Evolutionary conservation across 2,113 vertebrate genomes (phyloP).

Genomic region (Electrona antarctica): DNA sequence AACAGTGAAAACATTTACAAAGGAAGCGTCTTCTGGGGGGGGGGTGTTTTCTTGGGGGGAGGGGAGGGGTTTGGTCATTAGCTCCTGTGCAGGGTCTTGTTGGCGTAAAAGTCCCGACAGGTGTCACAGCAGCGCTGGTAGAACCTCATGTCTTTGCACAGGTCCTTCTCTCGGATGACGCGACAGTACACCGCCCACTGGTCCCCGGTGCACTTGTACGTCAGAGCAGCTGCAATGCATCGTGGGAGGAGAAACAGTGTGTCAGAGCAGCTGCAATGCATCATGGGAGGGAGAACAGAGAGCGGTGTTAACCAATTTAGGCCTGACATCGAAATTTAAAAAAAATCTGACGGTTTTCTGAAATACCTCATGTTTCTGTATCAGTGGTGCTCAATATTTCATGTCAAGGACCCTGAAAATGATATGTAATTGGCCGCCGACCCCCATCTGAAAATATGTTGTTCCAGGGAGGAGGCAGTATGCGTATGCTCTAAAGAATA

Average conservation of each 20-base stretch:
- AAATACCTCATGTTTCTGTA: no score
- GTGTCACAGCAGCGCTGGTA: conserved; percentile 97
- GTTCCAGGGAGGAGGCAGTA: no score
- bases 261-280: conserved; percentile 88
- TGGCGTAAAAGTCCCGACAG: conserved; percentile 95
- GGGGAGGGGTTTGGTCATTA: conserved; percentile 65
- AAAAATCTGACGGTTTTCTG: no score
- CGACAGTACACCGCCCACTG: conserved; percentile 95
- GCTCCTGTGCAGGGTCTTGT: conserved; percentile 85
- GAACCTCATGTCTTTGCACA: conserved; percentile 97
- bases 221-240: conserved; percentile 86
- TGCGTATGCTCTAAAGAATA: no score
- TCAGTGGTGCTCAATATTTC: no score
- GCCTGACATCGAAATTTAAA: no score
- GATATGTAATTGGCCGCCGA: no score
- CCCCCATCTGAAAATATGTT: no score
- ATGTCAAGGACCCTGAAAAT: no score
- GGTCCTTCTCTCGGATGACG: conserved; percentile 92
- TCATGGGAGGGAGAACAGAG: background rate
- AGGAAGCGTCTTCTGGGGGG: background rate
- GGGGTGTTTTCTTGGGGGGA: no score
- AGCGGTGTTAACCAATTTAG: no score
- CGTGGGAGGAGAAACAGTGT: no score
- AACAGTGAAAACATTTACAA: conserved; percentile 22
- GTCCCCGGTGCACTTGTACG: conserved; percentile 93